Evolutionary conservation across 23 tunicate species (phyloP).

Genomic region (Halocynthia aurantium): DNA sequence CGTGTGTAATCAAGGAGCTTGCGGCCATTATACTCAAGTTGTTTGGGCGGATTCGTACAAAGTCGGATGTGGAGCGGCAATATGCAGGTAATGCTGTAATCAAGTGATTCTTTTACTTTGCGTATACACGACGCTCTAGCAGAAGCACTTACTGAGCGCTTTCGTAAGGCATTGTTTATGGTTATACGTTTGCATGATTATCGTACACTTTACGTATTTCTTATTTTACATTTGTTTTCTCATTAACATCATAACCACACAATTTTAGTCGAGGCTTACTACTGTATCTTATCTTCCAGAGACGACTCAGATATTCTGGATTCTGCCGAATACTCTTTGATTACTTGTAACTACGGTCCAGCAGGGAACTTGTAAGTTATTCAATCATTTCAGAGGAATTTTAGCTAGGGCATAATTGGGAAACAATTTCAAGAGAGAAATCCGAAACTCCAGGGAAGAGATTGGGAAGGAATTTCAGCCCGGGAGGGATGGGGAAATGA

Average conservation of each 20-base stretch:
- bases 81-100: slow-evolving; percentile 2
- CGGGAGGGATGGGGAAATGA: too few species aligned
- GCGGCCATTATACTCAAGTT: slow-evolving; percentile 41
- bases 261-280: not conserved
- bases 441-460: too few species aligned
- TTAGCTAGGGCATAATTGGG: too few species aligned
- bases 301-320: not conserved
- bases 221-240: too few species aligned
- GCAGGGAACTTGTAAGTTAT: slow-evolving; percentile 14
- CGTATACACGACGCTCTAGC: not conserved
- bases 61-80: slow-evolving; percentile 31
- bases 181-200: too few species aligned
- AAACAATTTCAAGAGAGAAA: too few species aligned
- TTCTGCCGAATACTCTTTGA: not conserved
- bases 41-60: slow-evolving; percentile 26
- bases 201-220: too few species aligned
- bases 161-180: too few species aligned
- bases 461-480: too few species aligned
- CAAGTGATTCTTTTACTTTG: not conserved
- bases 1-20: not conserved
- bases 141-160: not conserved
- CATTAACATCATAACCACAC: too few species aligned
- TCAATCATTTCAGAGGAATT: not conserved
- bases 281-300: not conserved
- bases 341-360: slow-evolving; percentile 33